Evolutionary conservation across 2,113 vertebrate genomes (phyloP).

Genomic region (Polyodon spathula): DNA sequence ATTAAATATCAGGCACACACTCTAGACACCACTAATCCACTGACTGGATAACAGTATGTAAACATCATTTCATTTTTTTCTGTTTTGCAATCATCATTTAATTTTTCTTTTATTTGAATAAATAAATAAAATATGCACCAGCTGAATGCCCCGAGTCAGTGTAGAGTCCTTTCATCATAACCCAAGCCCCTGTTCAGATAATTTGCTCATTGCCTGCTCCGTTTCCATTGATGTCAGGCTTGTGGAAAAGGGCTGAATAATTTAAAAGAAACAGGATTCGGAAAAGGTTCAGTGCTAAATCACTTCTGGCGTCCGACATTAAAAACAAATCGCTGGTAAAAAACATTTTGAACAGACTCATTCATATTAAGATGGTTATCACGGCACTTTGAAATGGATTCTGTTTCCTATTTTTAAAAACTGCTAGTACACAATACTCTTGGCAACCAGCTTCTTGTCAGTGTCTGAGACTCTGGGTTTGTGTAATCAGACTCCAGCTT

Average conservation of each 20-base stretch:
- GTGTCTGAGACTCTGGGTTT: too few relatives aligned
- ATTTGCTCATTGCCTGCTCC: background rate
- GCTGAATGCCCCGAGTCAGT: background rate
- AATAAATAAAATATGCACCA: background rate
- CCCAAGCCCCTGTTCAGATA: conserved; percentile 1
- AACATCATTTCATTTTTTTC: background rate
- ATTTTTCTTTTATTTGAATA: background rate
- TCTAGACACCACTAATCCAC: background rate
- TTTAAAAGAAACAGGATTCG: conserved; percentile 1
- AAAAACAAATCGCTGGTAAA: conserved; percentile 2
- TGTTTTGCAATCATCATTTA: background rate
- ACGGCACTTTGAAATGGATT: conserved; percentile 1
- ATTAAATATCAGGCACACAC: background rate
- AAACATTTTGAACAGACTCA: conserved; percentile 5
- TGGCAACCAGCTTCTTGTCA: too few relatives aligned
- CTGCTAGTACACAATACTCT: too few relatives aligned
- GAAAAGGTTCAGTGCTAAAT: background rate
- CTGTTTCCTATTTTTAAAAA: background rate
- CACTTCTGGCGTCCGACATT: background rate
- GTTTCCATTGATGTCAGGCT: background rate
- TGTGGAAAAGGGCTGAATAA: conserved; percentile 7
- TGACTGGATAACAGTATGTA: background rate
- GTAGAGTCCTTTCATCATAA: background rate
- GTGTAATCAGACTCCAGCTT: background rate
- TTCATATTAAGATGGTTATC: conserved; percentile 6